A percentile compares a stretch with the other conserved stretches of the same genome.
Conservation (phyloP, 2,797 vertebrate species). For the Crotalus adamanteus region DNA sequence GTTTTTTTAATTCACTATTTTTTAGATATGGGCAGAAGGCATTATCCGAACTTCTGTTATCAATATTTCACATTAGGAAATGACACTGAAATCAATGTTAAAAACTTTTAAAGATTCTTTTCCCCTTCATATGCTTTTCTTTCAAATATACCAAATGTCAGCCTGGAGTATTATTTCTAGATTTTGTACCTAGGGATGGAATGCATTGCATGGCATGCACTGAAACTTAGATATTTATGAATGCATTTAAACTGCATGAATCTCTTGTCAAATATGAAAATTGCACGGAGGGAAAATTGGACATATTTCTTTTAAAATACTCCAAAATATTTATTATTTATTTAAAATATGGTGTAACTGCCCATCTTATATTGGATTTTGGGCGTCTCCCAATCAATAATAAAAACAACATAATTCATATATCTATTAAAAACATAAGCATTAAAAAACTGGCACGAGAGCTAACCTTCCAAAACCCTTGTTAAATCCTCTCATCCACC, state of each 20-base stretch:
- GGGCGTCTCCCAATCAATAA: background rate
- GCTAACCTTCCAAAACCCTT: background rate
- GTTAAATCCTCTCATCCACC: background rate
- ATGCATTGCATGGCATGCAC: background rate
- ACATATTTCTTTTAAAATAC: background rate
- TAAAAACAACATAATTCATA: background rate
- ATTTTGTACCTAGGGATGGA: background rate
- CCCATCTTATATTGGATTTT: background rate
- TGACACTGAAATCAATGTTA: background rate
- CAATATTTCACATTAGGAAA: slow-evolving; percentile 29
- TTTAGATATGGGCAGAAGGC: slow-evolving; percentile 42
- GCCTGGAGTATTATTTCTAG: background rate
- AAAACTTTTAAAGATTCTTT: background rate
- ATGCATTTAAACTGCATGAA: background rate
- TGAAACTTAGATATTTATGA: background rate
- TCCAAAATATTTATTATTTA: background rate
- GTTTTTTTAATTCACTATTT: slow-evolving; percentile 54
- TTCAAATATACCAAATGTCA: background rate
- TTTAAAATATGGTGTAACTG: background rate
- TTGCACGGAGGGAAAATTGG: background rate
- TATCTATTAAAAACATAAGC: background rate
- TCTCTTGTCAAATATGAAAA: background rate
- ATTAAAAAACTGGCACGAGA: background rate
- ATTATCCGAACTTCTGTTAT: slow-evolving; percentile 42
- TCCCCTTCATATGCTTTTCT: background rate